Conservation (phyloP, 1,140 invertebrate genomes). For the Nylanderia fulva region DNA sequence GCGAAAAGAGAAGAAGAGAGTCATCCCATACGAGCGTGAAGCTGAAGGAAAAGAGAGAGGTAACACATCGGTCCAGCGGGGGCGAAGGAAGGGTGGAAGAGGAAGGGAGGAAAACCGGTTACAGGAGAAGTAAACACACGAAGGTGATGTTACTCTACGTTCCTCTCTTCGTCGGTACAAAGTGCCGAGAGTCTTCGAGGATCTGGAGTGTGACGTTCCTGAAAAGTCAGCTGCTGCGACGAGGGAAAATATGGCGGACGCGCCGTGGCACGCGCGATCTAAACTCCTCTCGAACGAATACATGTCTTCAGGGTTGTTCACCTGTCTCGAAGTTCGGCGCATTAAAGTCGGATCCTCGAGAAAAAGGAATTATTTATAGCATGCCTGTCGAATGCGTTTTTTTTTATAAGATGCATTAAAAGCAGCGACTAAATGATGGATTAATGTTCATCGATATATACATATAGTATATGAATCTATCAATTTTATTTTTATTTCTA, state of each 20-base stretch:
- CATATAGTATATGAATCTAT: too few species aligned
- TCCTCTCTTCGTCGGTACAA: slow-evolving; percentile 74
- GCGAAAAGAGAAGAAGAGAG: slow-evolving; percentile 19
- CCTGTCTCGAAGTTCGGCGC: background rate
- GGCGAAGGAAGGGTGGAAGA: slow-evolving; percentile 49
- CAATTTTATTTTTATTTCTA: background rate
- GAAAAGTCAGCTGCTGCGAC: slow-evolving; percentile 67
- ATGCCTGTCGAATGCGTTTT: too few species aligned
- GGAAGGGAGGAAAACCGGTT: slow-evolving; percentile 81
- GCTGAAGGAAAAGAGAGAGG: slow-evolving; percentile 37
- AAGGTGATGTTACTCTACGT: slow-evolving; percentile 82
- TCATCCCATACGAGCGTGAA: background rate
- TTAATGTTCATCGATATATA: slow-evolving; percentile 17
- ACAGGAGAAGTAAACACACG: slow-evolving; percentile 83
- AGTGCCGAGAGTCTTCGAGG: slow-evolving; percentile 66
- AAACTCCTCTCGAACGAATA: slow-evolving; percentile 9
- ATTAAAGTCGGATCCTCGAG: background rate
- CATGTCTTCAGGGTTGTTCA: slow-evolving; percentile 33
- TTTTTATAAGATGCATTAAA: too few species aligned
- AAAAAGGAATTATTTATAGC: background rate
- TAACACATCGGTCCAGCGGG: slow-evolving; percentile 8
- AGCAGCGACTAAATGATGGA: background rate
- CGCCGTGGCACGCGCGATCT: slow-evolving; percentile 49
- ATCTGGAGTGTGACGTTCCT: slow-evolving; percentile 73
- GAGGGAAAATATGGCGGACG: slow-evolving; percentile 35